phyloP scores from a whole-genome alignment of 2,888 invertebrate genomes.

The Campoplex nolae region DNA sequence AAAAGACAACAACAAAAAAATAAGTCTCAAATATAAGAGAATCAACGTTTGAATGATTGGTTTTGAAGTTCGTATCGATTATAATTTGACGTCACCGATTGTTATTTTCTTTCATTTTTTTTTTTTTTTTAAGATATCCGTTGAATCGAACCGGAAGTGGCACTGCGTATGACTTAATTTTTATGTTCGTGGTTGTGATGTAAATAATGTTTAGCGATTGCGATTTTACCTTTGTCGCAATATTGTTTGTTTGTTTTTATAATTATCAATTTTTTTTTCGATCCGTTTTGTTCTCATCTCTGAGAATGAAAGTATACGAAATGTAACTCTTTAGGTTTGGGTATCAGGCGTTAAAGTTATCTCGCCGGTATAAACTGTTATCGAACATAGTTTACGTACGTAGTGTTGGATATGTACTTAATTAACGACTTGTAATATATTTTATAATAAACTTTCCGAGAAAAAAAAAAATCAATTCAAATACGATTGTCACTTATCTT shows the following conservation, averaged over 20 bases:
- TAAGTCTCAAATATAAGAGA: not conserved
- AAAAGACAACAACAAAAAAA: not conserved
- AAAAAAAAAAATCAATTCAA: conserved; percentile 58
- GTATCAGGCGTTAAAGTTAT: not conserved
- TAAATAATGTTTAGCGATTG: conserved; percentile 72
- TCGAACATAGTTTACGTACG: conserved; percentile 74
- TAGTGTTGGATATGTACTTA: conserved; percentile 83
- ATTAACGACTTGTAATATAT: conserved; percentile 82
- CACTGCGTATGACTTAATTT: conserved; percentile 72
- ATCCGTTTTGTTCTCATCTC: conserved; percentile 55
- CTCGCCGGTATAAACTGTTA: conserved; percentile 69
- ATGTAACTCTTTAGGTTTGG: conserved; percentile 6
- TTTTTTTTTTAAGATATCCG: conserved; percentile 32
- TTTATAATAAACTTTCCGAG: conserved; percentile 82
- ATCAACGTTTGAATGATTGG: conserved; percentile 44
- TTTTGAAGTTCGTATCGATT: conserved; percentile 45
- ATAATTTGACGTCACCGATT: conserved; percentile 46
- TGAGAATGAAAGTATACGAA: conserved; percentile 22
- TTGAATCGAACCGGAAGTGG: conserved; percentile 57
- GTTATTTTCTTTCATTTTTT: conserved; percentile 17
- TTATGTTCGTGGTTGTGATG: conserved; percentile 80
- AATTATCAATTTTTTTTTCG: not conserved
- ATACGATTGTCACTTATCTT: not conserved
- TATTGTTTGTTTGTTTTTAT: conserved; percentile 18
- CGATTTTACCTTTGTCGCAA: conserved; percentile 21